These are phyloP conservation scores for Acrocephalus kingi DNA, from an alignment of 2,113 vertebrate species.

Conservation along the genomic window DNA sequence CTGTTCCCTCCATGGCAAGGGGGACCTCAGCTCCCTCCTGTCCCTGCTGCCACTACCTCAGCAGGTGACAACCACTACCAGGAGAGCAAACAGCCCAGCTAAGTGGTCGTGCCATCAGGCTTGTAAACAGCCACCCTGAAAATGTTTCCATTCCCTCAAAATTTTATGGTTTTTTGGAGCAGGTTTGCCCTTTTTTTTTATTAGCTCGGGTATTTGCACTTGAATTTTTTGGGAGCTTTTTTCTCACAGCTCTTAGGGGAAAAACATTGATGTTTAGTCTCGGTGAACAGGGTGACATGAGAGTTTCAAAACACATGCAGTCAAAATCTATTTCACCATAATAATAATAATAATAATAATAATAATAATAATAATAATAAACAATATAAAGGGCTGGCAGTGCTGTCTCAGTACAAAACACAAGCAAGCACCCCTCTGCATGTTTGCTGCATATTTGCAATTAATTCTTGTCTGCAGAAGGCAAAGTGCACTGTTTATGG, in stretches of 20 bases:
- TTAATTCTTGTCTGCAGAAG: not conserved
- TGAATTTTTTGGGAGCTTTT: not conserved
- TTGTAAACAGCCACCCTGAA: not conserved
- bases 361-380: not conserved
- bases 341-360: too few species aligned
- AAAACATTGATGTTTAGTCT: not conserved
- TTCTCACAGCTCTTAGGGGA: not conserved
- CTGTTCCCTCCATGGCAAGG: not conserved
- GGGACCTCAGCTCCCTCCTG: not conserved
- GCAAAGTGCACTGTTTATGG: not conserved
- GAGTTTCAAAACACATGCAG: not conserved
- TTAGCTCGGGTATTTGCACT: not conserved
- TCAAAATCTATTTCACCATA: not conserved
- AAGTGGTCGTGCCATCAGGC: not conserved
- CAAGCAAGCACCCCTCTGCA: not conserved
- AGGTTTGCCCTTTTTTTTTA: not conserved
- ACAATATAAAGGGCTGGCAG: not conserved
- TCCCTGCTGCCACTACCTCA: not conserved
- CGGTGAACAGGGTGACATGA: not conserved
- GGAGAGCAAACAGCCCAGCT: not conserved
- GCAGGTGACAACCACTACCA: not conserved
- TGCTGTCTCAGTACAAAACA: not conserved
- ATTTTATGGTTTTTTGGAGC: rapidly evolving
- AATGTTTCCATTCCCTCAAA: not conserved
- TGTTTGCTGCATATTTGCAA: not conserved